phyloP scores from a whole-genome alignment of 2,113 vertebrate species.

The Parus major region DNA sequence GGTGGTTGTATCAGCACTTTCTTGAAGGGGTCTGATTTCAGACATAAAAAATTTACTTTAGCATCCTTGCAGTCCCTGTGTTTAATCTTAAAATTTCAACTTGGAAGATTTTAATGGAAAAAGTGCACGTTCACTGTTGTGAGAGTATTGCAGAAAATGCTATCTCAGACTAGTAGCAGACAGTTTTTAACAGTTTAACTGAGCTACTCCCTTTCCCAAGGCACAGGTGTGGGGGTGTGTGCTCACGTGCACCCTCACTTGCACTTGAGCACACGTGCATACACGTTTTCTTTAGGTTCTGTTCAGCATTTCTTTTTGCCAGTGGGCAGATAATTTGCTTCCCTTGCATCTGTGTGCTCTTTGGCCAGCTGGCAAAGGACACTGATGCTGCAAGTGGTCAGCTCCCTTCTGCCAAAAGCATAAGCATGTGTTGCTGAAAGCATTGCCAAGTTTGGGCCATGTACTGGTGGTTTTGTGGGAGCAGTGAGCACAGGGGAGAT shows the following conservation, averaged over 20 bases:
- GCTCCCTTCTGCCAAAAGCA: constrained; percentile 54
- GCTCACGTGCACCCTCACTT: background rate
- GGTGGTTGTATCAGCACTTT: background rate
- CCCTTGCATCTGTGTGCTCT: constrained; percentile 56
- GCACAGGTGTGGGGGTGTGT: background rate
- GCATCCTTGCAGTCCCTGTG: background rate
- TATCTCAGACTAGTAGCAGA: background rate
- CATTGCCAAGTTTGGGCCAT: background rate
- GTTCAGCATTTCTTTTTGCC: constrained; percentile 41
- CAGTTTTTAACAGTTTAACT: background rate
- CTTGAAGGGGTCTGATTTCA: background rate
- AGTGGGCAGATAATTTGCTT: constrained; percentile 46
- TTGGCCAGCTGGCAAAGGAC: constrained; percentile 62
- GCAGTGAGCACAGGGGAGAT: background rate
- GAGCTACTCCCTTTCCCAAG: background rate
- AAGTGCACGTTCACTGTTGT: background rate
- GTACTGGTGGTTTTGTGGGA: background rate
- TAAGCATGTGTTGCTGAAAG: constrained; percentile 41
- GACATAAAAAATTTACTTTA: background rate
- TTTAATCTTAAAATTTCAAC: background rate
- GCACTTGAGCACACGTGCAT: accelerated
- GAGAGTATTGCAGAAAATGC: background rate
- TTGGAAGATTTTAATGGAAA: background rate
- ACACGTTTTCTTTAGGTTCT: background rate
- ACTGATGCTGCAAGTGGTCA: constrained; percentile 47